Base-by-base conservation (phyloP, 2,888 invertebrate genomes). In the Halictus quadricinctus region DNA sequence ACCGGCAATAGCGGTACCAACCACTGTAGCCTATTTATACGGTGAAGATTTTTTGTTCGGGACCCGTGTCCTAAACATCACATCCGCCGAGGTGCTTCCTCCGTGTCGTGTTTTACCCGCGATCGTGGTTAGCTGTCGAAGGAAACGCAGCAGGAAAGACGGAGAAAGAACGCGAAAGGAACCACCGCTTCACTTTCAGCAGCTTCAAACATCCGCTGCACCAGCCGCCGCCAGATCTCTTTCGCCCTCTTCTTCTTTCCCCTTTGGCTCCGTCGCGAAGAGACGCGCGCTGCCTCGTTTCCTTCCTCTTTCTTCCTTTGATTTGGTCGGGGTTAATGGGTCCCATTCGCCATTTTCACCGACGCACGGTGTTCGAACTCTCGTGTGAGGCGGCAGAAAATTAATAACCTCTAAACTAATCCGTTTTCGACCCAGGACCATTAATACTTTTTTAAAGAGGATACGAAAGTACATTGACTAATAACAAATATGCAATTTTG, bases 121-220 rank as follows among this genome's bases (percentile, higher is more conserved):
- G 88, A 87, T 84, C 81, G 82, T 77, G 87, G 84, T 76, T 85
- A 84, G 78, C 87, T 72, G 81, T 77, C 64, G 84, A 79, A 80
- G 86, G 84, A 87, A 81, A 86, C 84, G 74, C 80, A 80, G 69
- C 83, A 84, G 86, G 80, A 82, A 86, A 64, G 83, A 88, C 80
- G 43, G 77, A 86, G 88, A 88, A 86, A 75, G 88, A 88, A 83
- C 83, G 81, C 87, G 88, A 86, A 87, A 90, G 91, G 90, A 91
- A 91, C 91, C 91, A 92, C 91, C 89, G 88, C 87, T 81, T 88
- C 86, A 85, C 84, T 88, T 87, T 88, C 91, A 85, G 84, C 88
- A 87, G 88, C 87, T 86, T 92, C 89, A 92, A 92, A 92, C 92
- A 92, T 92, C 92, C 92, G 92, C 89, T 90, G 89, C 90, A 90